Conservation (phyloP, 1,140 invertebrate species). For the Caenorhabditis remanei region DNA sequence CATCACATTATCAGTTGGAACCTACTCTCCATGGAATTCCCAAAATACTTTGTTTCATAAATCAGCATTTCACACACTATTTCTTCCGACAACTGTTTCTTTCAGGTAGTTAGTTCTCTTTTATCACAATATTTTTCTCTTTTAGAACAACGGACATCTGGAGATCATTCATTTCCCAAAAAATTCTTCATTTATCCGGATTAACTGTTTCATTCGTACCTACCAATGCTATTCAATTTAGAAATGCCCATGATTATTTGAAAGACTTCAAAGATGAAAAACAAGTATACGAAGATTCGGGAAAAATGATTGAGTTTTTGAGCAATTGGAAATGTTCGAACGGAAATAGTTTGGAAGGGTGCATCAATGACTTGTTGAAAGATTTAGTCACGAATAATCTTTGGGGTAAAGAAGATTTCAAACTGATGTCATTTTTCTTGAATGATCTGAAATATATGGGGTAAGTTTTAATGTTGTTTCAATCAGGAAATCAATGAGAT, state of each 20-base stretch:
- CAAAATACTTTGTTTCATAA: constrained; percentile 78
- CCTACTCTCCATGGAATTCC: constrained; percentile 75
- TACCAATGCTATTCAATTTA: constrained; percentile 62
- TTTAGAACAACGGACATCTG: constrained; percentile 67
- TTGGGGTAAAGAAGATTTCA: background rate
- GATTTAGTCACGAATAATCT: background rate
- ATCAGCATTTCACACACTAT: constrained; percentile 75
- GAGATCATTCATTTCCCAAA: constrained; percentile 64
- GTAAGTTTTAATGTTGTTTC: background rate
- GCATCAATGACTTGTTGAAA: background rate
- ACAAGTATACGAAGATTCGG: constrained; percentile 28
- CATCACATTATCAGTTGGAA: constrained; percentile 66
- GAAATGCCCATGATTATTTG: constrained; percentile 66
- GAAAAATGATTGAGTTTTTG: constrained; percentile 1
- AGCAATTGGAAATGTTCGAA: background rate
- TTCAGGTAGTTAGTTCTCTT: constrained; percentile 67
- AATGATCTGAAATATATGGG: background rate
- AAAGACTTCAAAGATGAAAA: constrained; percentile 62
- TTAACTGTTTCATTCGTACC: constrained; percentile 61
- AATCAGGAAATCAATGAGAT: constrained; percentile 66
- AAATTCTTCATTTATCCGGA: constrained; percentile 66
- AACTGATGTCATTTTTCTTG: background rate
- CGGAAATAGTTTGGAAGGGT: background rate
- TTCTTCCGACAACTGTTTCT: constrained; percentile 70
- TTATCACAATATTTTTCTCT: constrained; percentile 69